Conservation (phyloP, 1,140 invertebrate genomes). For the Caenorhabditis tropicalis region DNA sequence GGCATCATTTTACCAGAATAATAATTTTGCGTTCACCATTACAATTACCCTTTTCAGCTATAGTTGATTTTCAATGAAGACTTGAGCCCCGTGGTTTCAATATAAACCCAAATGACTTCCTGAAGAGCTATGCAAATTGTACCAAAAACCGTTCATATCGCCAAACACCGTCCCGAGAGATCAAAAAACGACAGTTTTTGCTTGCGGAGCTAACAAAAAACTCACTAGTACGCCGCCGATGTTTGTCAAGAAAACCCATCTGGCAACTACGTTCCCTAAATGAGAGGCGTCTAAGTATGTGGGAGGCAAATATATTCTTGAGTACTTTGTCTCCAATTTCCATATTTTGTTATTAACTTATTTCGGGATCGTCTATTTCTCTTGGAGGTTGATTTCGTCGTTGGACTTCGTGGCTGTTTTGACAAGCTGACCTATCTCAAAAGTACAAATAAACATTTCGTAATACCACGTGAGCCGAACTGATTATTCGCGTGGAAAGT, state of each 20-base stretch:
- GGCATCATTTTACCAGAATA: no score
- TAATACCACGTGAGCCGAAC: no score
- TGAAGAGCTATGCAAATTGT: slow-evolving; percentile 20
- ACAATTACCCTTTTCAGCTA: no score
- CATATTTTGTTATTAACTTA: neutral
- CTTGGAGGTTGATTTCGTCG: no score
- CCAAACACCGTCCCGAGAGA: neutral
- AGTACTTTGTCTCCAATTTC: neutral
- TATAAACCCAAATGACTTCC: neutral
- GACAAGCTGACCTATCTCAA: no score
- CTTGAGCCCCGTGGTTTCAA: neutral
- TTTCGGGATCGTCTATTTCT: no score
- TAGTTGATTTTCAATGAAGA: no score
- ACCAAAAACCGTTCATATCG: neutral
- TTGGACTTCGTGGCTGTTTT: no score
- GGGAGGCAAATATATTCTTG: neutral
- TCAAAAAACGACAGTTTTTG: slow-evolving; percentile 25
- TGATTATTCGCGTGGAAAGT: no score
- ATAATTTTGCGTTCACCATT: no score
- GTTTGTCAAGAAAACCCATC: neutral
- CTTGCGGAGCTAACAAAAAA: slow-evolving; percentile 28
- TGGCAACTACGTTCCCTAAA: neutral
- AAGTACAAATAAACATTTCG: no score
- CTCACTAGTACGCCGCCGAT: neutral
- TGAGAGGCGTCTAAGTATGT: neutral